Evolutionary conservation across 2,797 vertebrate genomes (phyloP).

Genomic region (Malurus splendens): DNA sequence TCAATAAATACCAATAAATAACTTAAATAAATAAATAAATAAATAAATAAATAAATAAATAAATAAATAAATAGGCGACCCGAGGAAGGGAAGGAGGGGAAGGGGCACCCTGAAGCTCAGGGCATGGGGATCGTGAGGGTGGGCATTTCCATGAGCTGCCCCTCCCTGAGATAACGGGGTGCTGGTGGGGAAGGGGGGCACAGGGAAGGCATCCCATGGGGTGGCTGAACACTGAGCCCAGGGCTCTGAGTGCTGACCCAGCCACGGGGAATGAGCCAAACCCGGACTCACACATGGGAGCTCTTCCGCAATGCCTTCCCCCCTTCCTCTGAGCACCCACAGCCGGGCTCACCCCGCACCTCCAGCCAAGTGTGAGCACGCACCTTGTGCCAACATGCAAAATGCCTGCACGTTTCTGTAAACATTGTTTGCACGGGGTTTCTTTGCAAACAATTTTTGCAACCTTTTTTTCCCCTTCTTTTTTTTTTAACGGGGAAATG

Average conservation of each 20-base stretch:
- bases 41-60: neutral
- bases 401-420: neutral
- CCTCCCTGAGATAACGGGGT: slow-evolving; percentile 31
- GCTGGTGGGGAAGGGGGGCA: neutral
- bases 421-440: neutral
- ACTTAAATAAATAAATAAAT: neutral
- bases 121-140: neutral
- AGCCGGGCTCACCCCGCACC: neutral
- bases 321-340: neutral
- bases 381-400: neutral
- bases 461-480: neutral
- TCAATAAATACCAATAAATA: slow-evolving; percentile 52
- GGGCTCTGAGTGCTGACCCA: neutral
- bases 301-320: neutral
- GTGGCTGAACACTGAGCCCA: fast-evolving
- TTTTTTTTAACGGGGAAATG: neutral
- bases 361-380: fast-evolving
- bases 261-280: neutral
- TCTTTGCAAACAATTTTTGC: neutral
- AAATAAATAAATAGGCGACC: neutral
- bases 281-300: fast-evolving
- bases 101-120: neutral
- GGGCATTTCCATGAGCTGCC: neutral
- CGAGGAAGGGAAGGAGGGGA: neutral
- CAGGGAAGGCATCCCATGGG: neutral